Evolutionary conservation across 2,797 vertebrate species (phyloP), one percentile per base, ranked within the genome.

Genomic region (Acrossocheilus fasciatus): DNA sequence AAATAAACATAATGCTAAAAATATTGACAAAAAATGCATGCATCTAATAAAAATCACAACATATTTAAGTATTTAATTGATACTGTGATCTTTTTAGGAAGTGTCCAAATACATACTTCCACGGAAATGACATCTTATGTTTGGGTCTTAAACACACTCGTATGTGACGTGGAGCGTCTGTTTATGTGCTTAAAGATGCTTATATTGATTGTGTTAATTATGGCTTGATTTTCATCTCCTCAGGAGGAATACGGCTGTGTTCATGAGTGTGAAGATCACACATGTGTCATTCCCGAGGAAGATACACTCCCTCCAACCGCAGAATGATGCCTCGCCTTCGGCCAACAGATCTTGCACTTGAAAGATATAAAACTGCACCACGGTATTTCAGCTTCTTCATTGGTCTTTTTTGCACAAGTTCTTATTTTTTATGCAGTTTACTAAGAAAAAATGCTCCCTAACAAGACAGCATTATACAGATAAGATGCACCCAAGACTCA

Each of bases 141-240:
- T 68, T 36, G 64, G 30, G 30, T 36, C 30, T 36, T 36, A 34
- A 64, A 64, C 59, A 26, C 59, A 26, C 54, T 57, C 52, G 7
- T 57, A n/a, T 26, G 59, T 62, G 59, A 62, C 11, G n/a, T 62
- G n/a, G 59, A 12, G 15, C 15, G 1, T 68, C 64, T 68, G 64
- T 68, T 66, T 66, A 66, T 64, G 62, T 30, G 26, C 26, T 64
- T 64, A 66, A 34, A 36, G 64, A 68, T 34, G 30, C 30, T 18
- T 30, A 17, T 73, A 73, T 73, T 41, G 64, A 68, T 68, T 34
- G 64, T 68, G 64, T 68, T 68, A 68, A 68, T 68, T 68, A 68
- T 36, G 30, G 15, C 30, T 68, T 68, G 90, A 88, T 57, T 87
- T 87, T 76, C 39, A 81, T 47, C 70, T 73, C 26, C 45, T 50